Evolutionary conservation across 2,113 vertebrate genomes (phyloP), one percentile per base, ranked within the genome.

Genomic region (Physeter macrocephalus): DNA sequence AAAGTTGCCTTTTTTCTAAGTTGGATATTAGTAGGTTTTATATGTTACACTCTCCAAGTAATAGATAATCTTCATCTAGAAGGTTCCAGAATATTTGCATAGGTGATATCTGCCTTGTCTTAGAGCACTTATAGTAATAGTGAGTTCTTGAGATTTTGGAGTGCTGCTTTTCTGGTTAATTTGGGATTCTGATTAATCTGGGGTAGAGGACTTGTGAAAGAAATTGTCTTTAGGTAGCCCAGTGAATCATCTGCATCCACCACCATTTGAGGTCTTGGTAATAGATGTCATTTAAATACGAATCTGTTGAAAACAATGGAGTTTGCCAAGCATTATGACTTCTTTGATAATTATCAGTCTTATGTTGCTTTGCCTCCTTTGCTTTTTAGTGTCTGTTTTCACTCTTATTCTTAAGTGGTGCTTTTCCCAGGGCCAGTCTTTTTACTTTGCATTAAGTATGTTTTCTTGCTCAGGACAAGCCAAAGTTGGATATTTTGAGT

Each of bases 401-500:
- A 88, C 1, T 92, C 41, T 88, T 88, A 8, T 66, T 90, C 29
- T 67, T 95, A 84, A 64, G 43, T 75, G 78, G 71, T 94, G 62
- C 94, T 95, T 94, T 93, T 69, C 72, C 83, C 43, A 92, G 39
- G 81, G 36, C 75, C 78, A 87, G 43, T 85, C n/a, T 93, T 96
- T 77, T 75, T 77, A 75, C 43, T 88, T 77, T 41, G 62, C 69
- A 85, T 15, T 88, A 92, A 92, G 39, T 80, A 62, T 62, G 12
- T 93, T 95, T 90, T 96, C 72, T 96, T 94, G 84, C n/a, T 90
- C 39, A 94, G 59, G 27, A 95, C 31, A 85, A 59, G 71, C 94
- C 87, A 94, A 43, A 82, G 57, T 90, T 82, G 20, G 31, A 71
- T 95, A 52, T 61, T 49, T 5, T 77, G 71, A 75, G 11, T 80